Evolutionary conservation across 2,888 invertebrate genomes (phyloP), one percentile per base, ranked within the genome.

Genomic region (Scaptomyza parva): DNA sequence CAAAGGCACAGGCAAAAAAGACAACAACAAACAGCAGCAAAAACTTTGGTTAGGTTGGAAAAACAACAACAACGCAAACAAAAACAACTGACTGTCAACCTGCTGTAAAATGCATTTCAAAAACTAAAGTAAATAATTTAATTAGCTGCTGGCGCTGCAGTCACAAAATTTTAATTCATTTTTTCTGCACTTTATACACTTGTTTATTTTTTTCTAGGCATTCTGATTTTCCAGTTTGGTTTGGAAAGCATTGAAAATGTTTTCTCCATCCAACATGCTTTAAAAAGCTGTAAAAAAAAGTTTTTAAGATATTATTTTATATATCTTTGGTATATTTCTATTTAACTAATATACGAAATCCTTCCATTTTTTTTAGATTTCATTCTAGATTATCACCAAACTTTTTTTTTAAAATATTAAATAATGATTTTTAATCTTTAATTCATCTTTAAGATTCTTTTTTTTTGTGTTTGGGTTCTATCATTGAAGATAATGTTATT

Each of bases 71-170:
- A 58, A 39, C 39, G 39, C 24, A 30, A 53, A 30, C 18, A 50
- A 58, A 28, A 37, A 22, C 14, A 26, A 44, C 40, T 22, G 14
- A n/a, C 52, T 37, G 22, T 22, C 45, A 55, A 60, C 51, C 61
- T 66, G 60, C 48, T 50, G 62, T 17, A 74, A 65, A 77, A 51
- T 60, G 39, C 33, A 54, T 55, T 41, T 48, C 26, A 22, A 48
- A 66, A 70, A 52, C 61, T 70, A 61, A 65, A 83, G 88, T 70
- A 79, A 86, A 88, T 82, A 86, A 82, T 88, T 82, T 79, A 86
- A 82, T 82, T 82, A 88, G 83, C 69, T 63, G 65, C 64, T 57
- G 62, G 35, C 52, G 57, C 26, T 66, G 81, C 63, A 48, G 40
- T 39, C 48, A 44, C 28, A 44, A 47, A 60, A 59, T 37, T 14